Evolutionary conservation across 92 coral and sea anemone species (phyloP), one percentile per base, ranked within the genome.

Genomic region (Phenganax stokvisi): DNA sequence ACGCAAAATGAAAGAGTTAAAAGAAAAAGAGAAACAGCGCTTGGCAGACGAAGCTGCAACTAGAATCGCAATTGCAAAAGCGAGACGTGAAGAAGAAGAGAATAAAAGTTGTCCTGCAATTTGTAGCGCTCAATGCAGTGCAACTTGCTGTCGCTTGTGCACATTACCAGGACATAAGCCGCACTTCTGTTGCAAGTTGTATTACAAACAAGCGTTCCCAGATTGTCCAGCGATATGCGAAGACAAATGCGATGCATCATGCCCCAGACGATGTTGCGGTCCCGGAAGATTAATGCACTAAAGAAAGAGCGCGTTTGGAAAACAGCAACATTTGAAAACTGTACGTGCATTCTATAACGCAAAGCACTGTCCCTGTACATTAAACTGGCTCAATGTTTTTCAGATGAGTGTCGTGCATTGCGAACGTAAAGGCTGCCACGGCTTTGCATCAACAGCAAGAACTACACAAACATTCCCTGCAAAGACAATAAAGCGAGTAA

Each of bases 161-260:
- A 78, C 82, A 13, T 2, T 78, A 7, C 82, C 82, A 2, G 82
- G 82, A 78, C 82, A 78, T 17, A 78, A 78, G 20, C 82, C 82
- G 12, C 82, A 78, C 51, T 78, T 78, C 58, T 78, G 82, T 78
- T 78, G 82, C 29, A 78, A 78, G 63, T 52, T 78, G 31, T 78
- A 30, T 53, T 78, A 78, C 25, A 58, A 58, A 44, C 82, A 78
- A 63, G 82, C 82, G 11, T 78, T 78, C 73, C 82, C 82, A 29
- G 82, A 78, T 62, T 78, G 82, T 57, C 82, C 82, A 1, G 58
- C 82, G 8, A 62, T 78, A 44, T 78, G 82, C 51, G 82, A 78
- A 44, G 72, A 78, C 28, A 78, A 64, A 63, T 78, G 82, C 52
- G 72, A 61, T 52, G 7, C 1, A 5, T 4, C 82, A 12, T 78